phyloP scores from a whole-genome alignment of 2,888 invertebrate species.

The Parelbella ahira region DNA sequence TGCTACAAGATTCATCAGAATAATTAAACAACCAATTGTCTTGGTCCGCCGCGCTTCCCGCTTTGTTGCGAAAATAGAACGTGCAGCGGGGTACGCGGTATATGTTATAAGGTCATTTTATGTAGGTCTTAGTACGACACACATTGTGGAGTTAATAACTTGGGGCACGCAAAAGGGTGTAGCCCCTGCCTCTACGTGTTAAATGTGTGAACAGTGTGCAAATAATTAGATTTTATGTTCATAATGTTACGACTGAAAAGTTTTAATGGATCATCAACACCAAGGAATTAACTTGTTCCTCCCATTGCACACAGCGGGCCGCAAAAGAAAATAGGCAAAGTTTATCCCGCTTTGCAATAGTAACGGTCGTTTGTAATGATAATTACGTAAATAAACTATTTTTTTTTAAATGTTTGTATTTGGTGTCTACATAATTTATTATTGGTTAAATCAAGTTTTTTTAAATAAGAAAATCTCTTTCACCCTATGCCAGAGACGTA shows the following conservation, averaged over 20 bases:
- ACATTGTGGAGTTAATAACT: constrained; percentile 42
- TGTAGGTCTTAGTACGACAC: constrained; percentile 39
- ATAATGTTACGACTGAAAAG: constrained; percentile 34
- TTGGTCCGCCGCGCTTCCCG: constrained; percentile 25
- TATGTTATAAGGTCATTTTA: constrained; percentile 31
- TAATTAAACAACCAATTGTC: constrained; percentile 37
- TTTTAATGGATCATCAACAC: constrained; percentile 40
- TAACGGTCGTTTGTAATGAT: too few relatives aligned
- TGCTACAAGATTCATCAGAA: constrained; percentile 39
- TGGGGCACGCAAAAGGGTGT: constrained; percentile 45
- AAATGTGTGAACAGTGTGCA: constrained; percentile 41
- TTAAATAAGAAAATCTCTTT: too few relatives aligned
- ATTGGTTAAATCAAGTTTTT: too few relatives aligned
- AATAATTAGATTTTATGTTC: constrained; percentile 40
- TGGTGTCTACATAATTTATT: too few relatives aligned
- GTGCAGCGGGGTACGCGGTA: constrained; percentile 1
- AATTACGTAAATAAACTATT: too few relatives aligned
- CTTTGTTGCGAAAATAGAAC: constrained; percentile 5
- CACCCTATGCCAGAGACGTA: too few relatives aligned
- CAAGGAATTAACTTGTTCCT: constrained; percentile 16
- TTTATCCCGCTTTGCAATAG: too few relatives aligned
- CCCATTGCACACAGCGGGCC: not conserved
- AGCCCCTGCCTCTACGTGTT: constrained; percentile 38
- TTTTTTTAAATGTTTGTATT: too few relatives aligned
- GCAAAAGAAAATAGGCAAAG: constrained; percentile 1